Evolutionary conservation across 2,113 vertebrate species (phyloP).

Genomic region (Mesembrinibis cayennensis): DNA sequence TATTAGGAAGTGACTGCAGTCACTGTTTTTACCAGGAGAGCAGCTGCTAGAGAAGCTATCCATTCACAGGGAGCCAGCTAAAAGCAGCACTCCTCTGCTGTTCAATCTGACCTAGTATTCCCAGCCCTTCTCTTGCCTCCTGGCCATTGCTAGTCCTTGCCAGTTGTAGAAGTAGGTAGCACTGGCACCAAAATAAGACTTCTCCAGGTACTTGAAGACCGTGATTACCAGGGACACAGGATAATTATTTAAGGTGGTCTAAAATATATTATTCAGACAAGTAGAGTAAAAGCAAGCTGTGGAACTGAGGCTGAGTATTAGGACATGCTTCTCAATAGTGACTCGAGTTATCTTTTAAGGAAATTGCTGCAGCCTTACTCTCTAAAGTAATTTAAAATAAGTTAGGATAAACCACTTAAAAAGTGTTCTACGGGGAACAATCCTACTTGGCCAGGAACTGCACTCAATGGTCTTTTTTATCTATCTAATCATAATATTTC

Average conservation of each 20-base stretch:
- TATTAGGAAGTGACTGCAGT: slow-evolving; percentile 61
- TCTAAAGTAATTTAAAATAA: slow-evolving; percentile 13
- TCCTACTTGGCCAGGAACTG: background rate
- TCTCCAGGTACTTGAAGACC: background rate
- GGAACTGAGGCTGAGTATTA: background rate
- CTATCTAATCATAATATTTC: background rate
- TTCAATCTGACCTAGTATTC: background rate
- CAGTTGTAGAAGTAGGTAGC: background rate
- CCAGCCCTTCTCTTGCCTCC: background rate
- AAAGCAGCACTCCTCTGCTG: background rate
- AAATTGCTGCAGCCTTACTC: background rate
- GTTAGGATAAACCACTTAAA: slow-evolving; percentile 3
- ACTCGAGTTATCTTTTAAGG: background rate
- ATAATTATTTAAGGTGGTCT: background rate
- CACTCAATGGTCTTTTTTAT: rapidly evolving
- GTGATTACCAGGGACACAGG: background rate
- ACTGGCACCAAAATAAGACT: background rate
- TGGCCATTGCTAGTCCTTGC: background rate
- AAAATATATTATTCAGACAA: background rate
- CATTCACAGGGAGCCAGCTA: slow-evolving; percentile 54
- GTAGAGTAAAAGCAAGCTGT: background rate
- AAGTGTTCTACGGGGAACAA: background rate
- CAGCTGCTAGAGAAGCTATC: slow-evolving; percentile 55
- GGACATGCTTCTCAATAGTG: background rate
- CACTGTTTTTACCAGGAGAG: slow-evolving; percentile 49